Evolutionary conservation across 2,888 invertebrate genomes (phyloP).

Genomic region (Drosophila fungiperda): DNA sequence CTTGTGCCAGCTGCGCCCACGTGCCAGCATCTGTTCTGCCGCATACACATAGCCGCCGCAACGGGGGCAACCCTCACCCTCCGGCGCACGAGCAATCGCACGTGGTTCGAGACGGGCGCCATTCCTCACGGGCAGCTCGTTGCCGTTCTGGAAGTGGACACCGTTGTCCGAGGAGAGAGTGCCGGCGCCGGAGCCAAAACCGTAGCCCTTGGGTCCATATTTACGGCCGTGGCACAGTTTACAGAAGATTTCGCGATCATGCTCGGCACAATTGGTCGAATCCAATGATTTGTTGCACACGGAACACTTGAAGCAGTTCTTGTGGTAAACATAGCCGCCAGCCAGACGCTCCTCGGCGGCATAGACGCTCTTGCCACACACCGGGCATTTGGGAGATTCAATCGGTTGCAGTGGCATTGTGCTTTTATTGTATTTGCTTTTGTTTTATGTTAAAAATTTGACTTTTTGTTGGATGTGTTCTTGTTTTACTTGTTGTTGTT

Average conservation of each 20-base stretch:
- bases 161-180: constrained; percentile 77
- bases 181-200: constrained; percentile 73
- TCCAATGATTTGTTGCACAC: constrained; percentile 78
- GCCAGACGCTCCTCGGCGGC: constrained; percentile 73
- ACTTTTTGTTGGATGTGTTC: not conserved
- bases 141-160: constrained; percentile 72
- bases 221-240: constrained; percentile 72
- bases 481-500: not conserved
- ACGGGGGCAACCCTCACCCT: constrained; percentile 95
- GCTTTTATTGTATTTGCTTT: constrained; percentile 13
- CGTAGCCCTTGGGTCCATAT: constrained; percentile 71
- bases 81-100: constrained; percentile 91
- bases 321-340: constrained; percentile 75
- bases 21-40: constrained; percentile 95
- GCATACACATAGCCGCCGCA: constrained; percentile 98
- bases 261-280: constrained; percentile 74
- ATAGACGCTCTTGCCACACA: constrained; percentile 73
- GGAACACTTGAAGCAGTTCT: constrained; percentile 77
- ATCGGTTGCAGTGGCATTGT: constrained; percentile 69
- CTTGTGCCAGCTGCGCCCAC: constrained; percentile 90
- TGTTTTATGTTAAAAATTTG: not conserved
- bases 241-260: constrained; percentile 73
- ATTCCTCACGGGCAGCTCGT: constrained; percentile 85
- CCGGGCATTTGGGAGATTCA: constrained; percentile 74
- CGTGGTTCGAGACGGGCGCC: constrained; percentile 90